Evolutionary conservation across 2,797 vertebrate genomes (phyloP).

Genomic region (Smutsia gigantea): DNA sequence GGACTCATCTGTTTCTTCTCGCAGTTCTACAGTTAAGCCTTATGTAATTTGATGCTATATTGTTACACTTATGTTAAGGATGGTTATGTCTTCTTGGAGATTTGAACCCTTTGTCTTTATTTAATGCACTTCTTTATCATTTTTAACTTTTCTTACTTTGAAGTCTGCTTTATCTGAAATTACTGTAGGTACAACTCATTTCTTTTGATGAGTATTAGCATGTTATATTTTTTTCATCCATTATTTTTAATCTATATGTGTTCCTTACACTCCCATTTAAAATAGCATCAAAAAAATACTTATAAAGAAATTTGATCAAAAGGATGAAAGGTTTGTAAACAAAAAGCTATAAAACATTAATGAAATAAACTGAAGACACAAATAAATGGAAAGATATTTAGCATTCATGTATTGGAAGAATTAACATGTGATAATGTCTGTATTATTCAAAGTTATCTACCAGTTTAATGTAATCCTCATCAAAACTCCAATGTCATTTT

Average conservation of each 20-base stretch:
- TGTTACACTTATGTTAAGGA: too few species aligned
- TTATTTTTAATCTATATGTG: neutral
- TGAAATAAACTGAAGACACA: neutral
- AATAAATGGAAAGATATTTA: neutral
- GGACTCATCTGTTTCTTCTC: fast-evolving
- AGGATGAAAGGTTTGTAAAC: too few species aligned
- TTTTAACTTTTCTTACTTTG: neutral
- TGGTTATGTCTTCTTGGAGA: neutral
- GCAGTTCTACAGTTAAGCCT: neutral
- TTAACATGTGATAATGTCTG: neutral
- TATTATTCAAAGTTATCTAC: neutral
- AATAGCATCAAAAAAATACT: neutral
- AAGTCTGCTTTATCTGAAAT: neutral
- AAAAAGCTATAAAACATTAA: neutral
- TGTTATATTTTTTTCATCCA: neutral
- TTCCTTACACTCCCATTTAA: neutral
- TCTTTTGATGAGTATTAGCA: neutral
- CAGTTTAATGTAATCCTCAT: neutral
- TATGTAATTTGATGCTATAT: too few species aligned
- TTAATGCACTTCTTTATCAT: too few species aligned
- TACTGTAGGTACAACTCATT: neutral
- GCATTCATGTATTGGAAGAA: neutral
- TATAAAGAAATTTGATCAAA: neutral
- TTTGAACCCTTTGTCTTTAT: neutral
- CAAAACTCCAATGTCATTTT: neutral